These are phyloP conservation scores for Zoroaster sp. DNA, from an alignment of 53 echinoderm and acorn worm genomes.

Conservation along the genomic window DNA sequence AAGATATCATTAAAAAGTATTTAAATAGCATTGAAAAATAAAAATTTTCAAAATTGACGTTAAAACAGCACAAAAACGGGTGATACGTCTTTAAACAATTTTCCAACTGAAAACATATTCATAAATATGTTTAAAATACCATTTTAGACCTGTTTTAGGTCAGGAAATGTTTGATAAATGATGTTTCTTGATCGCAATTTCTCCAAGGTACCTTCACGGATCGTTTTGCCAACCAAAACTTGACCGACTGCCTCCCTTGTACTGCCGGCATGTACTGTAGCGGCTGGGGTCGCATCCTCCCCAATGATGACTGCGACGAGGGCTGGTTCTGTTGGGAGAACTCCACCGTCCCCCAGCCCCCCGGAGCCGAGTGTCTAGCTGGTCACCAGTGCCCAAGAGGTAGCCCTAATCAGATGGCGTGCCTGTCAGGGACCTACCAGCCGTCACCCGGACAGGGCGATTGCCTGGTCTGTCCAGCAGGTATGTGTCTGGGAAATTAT, in stretches of 20 bases:
- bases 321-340: conserved; percentile 96
- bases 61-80: too few relatives aligned
- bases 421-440: conserved; percentile 90
- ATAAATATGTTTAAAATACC: too few relatives aligned
- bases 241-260: conserved; percentile 87
- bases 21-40: too few relatives aligned
- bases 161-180: too few relatives aligned
- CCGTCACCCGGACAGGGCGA: conserved; percentile 82
- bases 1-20: too few relatives aligned
- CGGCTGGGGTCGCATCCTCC: conserved; percentile 86
- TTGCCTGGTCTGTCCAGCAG: conserved; percentile 88
- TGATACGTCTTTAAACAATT: too few relatives aligned
- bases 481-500: conserved; percentile 2
- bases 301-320: conserved; percentile 87
- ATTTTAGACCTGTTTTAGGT: too few relatives aligned
- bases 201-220: conserved; percentile 75
- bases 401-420: conserved; percentile 83
- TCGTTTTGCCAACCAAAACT: conserved; percentile 74
- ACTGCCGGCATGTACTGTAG: conserved; percentile 93
- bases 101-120: too few relatives aligned
- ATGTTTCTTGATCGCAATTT: neutral
- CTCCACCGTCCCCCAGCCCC: conserved; percentile 92
- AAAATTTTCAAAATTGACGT: too few relatives aligned
- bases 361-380: conserved; percentile 80
- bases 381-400: conserved; percentile 89